These are phyloP conservation scores for Drosophila sordidula DNA, from an alignment of 2,888 invertebrate species.

Conservation along the genomic window DNA sequence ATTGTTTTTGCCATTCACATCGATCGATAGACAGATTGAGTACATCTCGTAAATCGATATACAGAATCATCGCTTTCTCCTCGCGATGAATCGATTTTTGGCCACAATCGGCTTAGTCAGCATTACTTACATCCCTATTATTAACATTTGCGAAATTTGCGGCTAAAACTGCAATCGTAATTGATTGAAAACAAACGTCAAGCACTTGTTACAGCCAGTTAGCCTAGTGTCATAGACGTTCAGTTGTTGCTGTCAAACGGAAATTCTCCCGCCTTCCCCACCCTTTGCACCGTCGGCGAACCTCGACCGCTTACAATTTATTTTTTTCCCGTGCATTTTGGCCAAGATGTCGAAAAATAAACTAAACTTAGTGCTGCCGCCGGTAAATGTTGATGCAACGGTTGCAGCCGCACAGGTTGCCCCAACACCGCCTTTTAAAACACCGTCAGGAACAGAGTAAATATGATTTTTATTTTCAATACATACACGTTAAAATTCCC, in stretches of 20 bases:
- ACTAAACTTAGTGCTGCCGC: slow-evolving; percentile 94
- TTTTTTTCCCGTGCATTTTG: slow-evolving; percentile 29
- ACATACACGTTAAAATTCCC: slow-evolving; percentile 14
- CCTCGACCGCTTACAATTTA: slow-evolving; percentile 27
- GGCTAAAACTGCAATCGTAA: slow-evolving; percentile 25
- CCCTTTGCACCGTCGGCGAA: slow-evolving; percentile 26
- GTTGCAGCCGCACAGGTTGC: slow-evolving; percentile 86
- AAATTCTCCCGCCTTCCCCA: slow-evolving; percentile 24
- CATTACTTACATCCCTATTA: slow-evolving; percentile 27
- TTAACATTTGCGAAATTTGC: slow-evolving; percentile 33
- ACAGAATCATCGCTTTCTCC: slow-evolving; percentile 9
- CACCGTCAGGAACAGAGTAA: slow-evolving; percentile 85
- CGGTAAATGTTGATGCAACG: slow-evolving; percentile 92
- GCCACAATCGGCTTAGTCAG: slow-evolving; percentile 1
- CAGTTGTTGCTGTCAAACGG: slow-evolving; percentile 21
- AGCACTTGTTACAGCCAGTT: slow-evolving; percentile 14
- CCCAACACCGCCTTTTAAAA: slow-evolving; percentile 85
- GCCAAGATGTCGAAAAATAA: slow-evolving; percentile 94
- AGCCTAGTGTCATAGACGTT: slow-evolving; percentile 9
- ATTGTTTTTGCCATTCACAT: slow-evolving; percentile 38
- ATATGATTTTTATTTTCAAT: slow-evolving; percentile 55
- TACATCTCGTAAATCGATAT: neutral
- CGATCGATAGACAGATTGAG: neutral
- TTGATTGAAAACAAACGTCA: slow-evolving; percentile 10
- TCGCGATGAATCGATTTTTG: slow-evolving; percentile 6